Percentiles rank a stretch among this genome's conserved stretches.
phyloP scores from a whole-genome alignment of 2,113 vertebrate genomes.

The Bucco capensis region DNA sequence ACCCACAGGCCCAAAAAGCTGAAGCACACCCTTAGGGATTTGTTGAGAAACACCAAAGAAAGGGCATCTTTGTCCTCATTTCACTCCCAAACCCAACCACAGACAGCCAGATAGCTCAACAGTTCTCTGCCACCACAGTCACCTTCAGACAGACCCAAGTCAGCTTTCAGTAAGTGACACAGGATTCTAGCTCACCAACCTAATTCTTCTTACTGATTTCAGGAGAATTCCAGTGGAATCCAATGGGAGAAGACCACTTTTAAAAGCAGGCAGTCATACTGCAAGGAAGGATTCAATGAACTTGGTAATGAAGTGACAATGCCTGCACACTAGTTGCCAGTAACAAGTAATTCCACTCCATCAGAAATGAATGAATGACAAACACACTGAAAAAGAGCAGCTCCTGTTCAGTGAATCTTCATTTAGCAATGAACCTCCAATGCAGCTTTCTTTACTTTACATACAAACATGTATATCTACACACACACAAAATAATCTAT shows the following conservation, averaged over 20 bases:
- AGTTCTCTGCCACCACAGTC: neutral
- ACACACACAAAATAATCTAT: fast-evolving
- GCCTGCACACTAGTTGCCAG: neutral
- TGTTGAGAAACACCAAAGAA: neutral
- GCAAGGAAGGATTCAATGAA: neutral
- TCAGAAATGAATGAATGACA: neutral
- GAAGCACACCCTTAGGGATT: neutral
- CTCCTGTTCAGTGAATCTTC: neutral
- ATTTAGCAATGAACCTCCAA: neutral
- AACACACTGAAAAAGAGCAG: neutral
- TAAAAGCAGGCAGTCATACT: neutral
- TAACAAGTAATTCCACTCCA: neutral
- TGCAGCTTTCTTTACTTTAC: neutral
- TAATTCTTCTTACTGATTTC: neutral
- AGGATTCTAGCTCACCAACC: neutral
- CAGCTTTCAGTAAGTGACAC: neutral
- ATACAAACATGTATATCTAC: fast-evolving
- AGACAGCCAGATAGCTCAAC: neutral
- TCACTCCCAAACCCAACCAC: neutral
- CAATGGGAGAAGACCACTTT: neutral
- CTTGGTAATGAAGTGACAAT: neutral
- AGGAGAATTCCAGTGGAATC: neutral
- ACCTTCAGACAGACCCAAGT: neutral
- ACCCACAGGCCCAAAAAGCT: neutral
- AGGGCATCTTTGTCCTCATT: neutral